Evolutionary conservation across 1,140 invertebrate genomes (phyloP), one percentile per base, ranked within the genome.

Genomic region (Diorhabda sublineata): DNA sequence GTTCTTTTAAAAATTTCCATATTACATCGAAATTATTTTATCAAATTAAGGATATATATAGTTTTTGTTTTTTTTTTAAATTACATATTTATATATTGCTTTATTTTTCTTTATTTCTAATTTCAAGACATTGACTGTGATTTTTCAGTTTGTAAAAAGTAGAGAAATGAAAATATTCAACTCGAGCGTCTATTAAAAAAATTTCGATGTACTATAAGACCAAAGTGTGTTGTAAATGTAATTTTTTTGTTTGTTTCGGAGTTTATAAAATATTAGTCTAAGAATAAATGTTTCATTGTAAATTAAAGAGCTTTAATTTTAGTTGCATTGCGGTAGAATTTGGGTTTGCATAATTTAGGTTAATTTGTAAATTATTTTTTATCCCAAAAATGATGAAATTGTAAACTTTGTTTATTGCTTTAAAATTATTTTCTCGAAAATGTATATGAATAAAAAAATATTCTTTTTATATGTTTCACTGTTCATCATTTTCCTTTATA

Each of bases 11-110:
- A 52, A 52, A 52, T 8, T 8, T 6, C n/a, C 6, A 52, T 52
- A 52, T n/a, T 52, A 52, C 47, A 52, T 52, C 47, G 47, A 52
- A 52, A n/a, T 52, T 71, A 70, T 70, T 73, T 67, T 61, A 43
- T 42, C 43, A 61, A 6, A 60, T 26, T 26, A 26, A 26, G 26
- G 26, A 26, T 26, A 26, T 26, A 26, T 26, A 26, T 26, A 26
- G 26, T 26, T 26, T 26, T 26, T 26, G 26, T 26, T 26, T 26
- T 26, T 26, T n/a, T 26, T 26, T 26, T 26, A 26, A 26, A 26
- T 26, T 26, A 26, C 26, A 26, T 26, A 26, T 26, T 26, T 26
- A 26, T 26, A 26, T 26, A 26, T 26, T 26, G 26, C 26, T 26
- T 26, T 26, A 26, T 26, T 26, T 26, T 26, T 26, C 26, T 26